These are phyloP conservation scores for Gasteruption jaculator DNA, from an alignment of 2,888 invertebrate genomes.

Conservation along the genomic window DNA sequence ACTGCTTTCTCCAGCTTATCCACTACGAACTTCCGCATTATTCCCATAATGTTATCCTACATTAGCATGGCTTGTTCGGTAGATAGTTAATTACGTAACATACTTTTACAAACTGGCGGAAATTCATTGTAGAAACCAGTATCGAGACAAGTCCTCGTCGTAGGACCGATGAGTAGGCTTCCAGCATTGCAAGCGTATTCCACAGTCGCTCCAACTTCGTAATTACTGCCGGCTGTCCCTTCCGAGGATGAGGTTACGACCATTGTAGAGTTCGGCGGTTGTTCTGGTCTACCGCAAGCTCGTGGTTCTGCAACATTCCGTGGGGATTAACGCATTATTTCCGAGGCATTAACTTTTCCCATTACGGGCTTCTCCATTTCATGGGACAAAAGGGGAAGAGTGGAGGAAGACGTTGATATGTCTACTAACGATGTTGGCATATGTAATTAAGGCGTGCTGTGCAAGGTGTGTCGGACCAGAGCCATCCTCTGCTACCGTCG, in stretches of 20 bases:
- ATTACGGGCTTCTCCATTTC: too few relatives aligned
- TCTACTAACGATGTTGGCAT: constrained; percentile 84
- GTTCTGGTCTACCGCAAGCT: constrained; percentile 87
- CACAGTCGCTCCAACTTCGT: constrained; percentile 71
- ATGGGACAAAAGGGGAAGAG: too few relatives aligned
- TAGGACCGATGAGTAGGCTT: constrained; percentile 81
- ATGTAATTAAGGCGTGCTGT: constrained; percentile 80
- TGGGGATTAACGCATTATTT: constrained; percentile 9
- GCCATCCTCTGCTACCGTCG: constrained; percentile 90
- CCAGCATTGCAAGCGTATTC: constrained; percentile 84
- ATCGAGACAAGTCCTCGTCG: constrained; percentile 77
- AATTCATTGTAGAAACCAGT: constrained; percentile 93
- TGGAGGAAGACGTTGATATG: not conserved
- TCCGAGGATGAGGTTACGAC: constrained; percentile 38
- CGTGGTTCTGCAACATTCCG: constrained; percentile 71
- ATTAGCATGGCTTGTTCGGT: too few relatives aligned
- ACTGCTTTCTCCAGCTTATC: too few relatives aligned
- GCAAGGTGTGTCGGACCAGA: constrained; percentile 92
- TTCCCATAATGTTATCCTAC: too few relatives aligned
- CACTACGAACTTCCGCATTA: too few relatives aligned
- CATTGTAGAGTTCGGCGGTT: constrained; percentile 91
- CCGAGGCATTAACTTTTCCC: too few relatives aligned
- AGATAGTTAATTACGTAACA: too few relatives aligned
- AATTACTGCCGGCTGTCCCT: constrained; percentile 66
- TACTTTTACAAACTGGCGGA: constrained; percentile 89